Base-by-base conservation (phyloP, 2,113 vertebrate genomes). In the Oncorhynchus tshawytscha region DNA sequence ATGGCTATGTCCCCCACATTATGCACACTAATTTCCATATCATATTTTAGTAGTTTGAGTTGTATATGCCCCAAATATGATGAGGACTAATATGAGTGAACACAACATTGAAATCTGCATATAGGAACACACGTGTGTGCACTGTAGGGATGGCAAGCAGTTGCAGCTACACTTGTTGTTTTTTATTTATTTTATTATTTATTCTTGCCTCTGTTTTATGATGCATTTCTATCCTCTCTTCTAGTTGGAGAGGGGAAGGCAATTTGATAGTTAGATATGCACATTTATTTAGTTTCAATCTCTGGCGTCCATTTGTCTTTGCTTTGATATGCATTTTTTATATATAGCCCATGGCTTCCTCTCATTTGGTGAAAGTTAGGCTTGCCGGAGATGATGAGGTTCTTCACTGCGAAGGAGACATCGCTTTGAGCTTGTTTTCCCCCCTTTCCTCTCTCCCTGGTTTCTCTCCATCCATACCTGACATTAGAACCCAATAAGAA, bases 281-380 rank as follows among this genome's bases (percentile, higher is more conserved):
- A 91, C 93, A 94, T 94, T 93, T 93, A 94, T 93, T 93, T 95
- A 94, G 92, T 95, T 94, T 94, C 92, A 94, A 90, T 94, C 90
- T 95, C 91, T 91, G 92, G 92, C 92, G 92, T 96, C 95, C 94
- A 94, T 94, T 96, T 95, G 95, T 94, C 93, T 95, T 96, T 96
- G 94, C 95, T 96, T 97, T 97, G 95, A 97, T 96, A 96, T 98
- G 96, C 95, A 97, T 97, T 97, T 97, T 98, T 97, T 97, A 97
- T 97, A 95, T 89, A 88, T 91, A 90, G 95, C 96, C 94, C 86
- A 68, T 79, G 95, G 96, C 96, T 94, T 94, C 92, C 94, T 95
- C 95, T 97, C 96, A 95, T 96, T 96, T 96, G 95, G 93, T 92
- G 94, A 94, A 93, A 93, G 90, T 94, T 94, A 88, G 89, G 92